These are phyloP conservation scores for Cossypha caffra DNA, from an alignment of 2,797 vertebrate species.

Conservation along the genomic window DNA sequence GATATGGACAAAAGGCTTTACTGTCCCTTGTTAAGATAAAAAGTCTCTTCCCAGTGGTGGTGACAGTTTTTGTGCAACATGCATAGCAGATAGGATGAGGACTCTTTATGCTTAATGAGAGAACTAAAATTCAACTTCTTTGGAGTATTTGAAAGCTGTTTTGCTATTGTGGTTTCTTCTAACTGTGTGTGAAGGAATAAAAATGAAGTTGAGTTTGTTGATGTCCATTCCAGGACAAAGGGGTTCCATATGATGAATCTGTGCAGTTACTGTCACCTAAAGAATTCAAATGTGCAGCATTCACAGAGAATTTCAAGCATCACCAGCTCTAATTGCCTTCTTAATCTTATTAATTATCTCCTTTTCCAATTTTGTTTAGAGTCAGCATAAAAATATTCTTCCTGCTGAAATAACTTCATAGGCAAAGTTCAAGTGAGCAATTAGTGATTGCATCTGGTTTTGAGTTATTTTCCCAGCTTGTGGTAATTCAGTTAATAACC, in stretches of 20 bases:
- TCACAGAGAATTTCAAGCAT: neutral
- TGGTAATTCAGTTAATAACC: slow-evolving; percentile 62
- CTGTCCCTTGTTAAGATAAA: neutral
- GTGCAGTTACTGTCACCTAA: neutral
- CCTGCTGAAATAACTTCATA: slow-evolving; percentile 49
- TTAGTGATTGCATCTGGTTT: slow-evolving; percentile 63
- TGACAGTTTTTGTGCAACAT: neutral
- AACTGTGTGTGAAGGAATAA: neutral
- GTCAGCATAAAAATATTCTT: slow-evolving; percentile 52
- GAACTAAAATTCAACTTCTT: neutral
- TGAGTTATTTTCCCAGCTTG: slow-evolving; percentile 59
- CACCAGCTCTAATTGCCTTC: slow-evolving; percentile 18
- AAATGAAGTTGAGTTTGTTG: neutral
- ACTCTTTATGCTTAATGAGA: neutral
- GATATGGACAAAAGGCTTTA: neutral
- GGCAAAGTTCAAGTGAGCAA: slow-evolving; percentile 69
- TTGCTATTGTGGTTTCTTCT: neutral
- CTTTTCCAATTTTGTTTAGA: slow-evolving; percentile 45
- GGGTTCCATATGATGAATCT: neutral
- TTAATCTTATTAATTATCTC: slow-evolving; percentile 40
- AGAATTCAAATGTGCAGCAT: neutral
- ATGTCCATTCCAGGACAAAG: neutral
- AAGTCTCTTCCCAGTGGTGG: neutral
- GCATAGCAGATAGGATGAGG: neutral
- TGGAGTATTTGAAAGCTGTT: neutral